phyloP scores from a whole-genome alignment of 2,888 invertebrate genomes.

The Diploptera punctata region DNA sequence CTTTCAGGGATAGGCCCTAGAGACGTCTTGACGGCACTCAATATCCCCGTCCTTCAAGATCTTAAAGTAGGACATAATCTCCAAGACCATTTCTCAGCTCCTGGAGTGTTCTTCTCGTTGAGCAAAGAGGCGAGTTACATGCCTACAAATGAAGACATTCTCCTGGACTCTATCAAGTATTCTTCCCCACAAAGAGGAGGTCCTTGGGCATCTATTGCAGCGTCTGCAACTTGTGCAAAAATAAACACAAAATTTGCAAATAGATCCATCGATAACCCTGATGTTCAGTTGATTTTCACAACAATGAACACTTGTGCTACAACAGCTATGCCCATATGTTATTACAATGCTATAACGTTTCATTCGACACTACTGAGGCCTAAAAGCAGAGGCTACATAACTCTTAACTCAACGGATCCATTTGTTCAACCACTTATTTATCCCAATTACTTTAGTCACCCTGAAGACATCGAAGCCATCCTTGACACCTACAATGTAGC shows the following conservation, averaged over 20 bases:
- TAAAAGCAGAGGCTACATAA: not conserved
- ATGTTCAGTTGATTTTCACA: not conserved
- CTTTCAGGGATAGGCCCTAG: conserved; percentile 11
- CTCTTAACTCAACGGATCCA: not conserved
- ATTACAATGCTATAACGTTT: not conserved
- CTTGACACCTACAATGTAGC: not conserved
- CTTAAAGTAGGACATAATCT: conserved; percentile 13
- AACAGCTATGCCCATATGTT: not conserved
- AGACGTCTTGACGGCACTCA: not conserved
- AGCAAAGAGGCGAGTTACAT: not conserved
- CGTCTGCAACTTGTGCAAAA: not conserved
- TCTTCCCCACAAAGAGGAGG: not conserved
- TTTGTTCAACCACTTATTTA: conserved; percentile 7
- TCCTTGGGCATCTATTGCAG: not conserved
- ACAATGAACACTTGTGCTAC: not conserved
- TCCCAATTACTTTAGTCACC: not conserved
- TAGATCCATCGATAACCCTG: not conserved
- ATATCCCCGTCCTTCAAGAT: not conserved
- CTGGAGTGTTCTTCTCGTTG: not conserved
- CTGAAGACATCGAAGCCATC: not conserved
- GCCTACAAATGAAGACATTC: not conserved
- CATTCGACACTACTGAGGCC: not conserved
- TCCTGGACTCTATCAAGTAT: not conserved
- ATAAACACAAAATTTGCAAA: not conserved
- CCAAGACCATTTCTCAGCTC: conserved; percentile 7